Evolutionary conservation across 2,797 vertebrate genomes (phyloP).

Genomic region (Siniperca scherzeri): DNA sequence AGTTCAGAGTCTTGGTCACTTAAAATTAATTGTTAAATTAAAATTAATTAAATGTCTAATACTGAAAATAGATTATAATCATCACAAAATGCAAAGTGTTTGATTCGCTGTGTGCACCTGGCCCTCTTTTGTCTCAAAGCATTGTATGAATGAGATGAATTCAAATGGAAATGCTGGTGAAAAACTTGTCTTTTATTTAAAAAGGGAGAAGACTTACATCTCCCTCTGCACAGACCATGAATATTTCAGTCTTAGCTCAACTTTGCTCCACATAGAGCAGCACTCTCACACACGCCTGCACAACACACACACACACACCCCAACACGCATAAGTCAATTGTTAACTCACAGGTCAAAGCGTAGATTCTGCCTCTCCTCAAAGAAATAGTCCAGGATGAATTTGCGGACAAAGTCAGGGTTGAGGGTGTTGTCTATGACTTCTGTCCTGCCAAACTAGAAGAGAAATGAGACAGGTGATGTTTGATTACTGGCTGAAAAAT

Average conservation of each 20-base stretch:
- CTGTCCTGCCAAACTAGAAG: slow-evolving; percentile 94
- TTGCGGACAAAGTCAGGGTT: slow-evolving; percentile 99
- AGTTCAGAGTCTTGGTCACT: neutral
- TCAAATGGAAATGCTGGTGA: slow-evolving; percentile 40
- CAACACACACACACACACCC: slow-evolving; percentile 15
- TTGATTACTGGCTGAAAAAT: neutral
- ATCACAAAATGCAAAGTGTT: slow-evolving; percentile 1
- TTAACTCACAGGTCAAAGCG: slow-evolving; percentile 98
- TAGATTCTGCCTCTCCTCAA: slow-evolving; percentile 97
- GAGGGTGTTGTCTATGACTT: slow-evolving; percentile 98
- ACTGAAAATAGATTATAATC: slow-evolving; percentile 12
- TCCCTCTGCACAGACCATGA: slow-evolving; percentile 61
- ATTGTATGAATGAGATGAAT: slow-evolving; percentile 40
- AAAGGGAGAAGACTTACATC: slow-evolving; percentile 58
- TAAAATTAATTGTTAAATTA: too few relatives aligned
- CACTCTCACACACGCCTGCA: slow-evolving; percentile 43
- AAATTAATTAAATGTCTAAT: too few relatives aligned
- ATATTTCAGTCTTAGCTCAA: slow-evolving; percentile 73
- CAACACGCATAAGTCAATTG: slow-evolving; percentile 10
- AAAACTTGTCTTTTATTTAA: slow-evolving; percentile 72
- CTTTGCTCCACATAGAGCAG: slow-evolving; percentile 55
- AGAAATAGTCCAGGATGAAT: slow-evolving; percentile 98
- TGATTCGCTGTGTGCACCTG: slow-evolving; percentile 17
- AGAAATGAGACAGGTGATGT: slow-evolving; percentile 28
- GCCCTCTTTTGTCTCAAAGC: slow-evolving; percentile 49